These are phyloP conservation scores for Eurypyga helias DNA, from an alignment of 2,113 vertebrate genomes.

Conservation along the genomic window DNA sequence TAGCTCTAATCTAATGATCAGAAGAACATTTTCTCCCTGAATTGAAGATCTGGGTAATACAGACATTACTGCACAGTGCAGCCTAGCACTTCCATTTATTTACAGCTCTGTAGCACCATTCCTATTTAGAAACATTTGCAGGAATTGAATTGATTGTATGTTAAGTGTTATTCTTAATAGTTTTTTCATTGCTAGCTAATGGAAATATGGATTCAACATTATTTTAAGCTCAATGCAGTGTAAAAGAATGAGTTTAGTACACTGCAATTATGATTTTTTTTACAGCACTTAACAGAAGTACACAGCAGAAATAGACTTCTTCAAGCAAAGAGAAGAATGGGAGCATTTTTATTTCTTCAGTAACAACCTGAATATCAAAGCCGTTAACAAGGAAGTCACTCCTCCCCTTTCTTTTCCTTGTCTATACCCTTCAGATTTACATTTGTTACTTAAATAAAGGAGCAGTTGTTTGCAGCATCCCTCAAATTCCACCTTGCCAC, in stretches of 20 bases:
- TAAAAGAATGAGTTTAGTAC: constrained; percentile 30
- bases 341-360: neutral
- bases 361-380: neutral
- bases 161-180: constrained; percentile 39
- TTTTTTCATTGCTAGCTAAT: constrained; percentile 57
- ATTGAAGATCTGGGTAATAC: neutral
- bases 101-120: neutral
- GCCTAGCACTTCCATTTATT: neutral
- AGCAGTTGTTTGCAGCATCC: neutral
- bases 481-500: neutral
- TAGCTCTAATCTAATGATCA: neutral
- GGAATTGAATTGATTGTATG: constrained; percentile 1
- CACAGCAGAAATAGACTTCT: constrained; percentile 12
- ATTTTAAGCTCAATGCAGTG: constrained; percentile 37
- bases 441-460: neutral
- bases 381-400: neutral
- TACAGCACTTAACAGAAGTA: neutral
- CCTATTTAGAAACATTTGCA: constrained; percentile 7
- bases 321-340: neutral
- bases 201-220: constrained; percentile 48
- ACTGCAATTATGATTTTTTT: constrained; percentile 25
- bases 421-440: neutral
- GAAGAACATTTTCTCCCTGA: neutral
- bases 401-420: neutral
- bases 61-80: neutral